These are phyloP conservation scores for Endomychus coccineus DNA, from an alignment of 2,888 invertebrate species.

Conservation along the genomic window DNA sequence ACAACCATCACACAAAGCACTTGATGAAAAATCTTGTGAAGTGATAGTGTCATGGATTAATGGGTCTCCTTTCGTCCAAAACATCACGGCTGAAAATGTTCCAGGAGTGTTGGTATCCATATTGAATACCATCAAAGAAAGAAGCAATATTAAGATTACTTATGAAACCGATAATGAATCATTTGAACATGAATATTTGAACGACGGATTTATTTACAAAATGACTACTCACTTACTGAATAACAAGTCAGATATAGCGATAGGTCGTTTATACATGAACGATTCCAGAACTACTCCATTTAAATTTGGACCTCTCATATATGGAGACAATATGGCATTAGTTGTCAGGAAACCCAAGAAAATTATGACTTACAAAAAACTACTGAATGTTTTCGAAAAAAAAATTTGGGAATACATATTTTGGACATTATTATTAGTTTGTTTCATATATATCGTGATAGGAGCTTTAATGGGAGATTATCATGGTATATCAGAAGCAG, in stretches of 20 bases:
- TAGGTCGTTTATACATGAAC: neutral
- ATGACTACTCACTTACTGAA: neutral
- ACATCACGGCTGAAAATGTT: neutral
- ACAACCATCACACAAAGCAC: no score
- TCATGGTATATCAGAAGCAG: neutral
- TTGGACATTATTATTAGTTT: neutral
- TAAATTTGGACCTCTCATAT: neutral
- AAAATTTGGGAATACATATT: neutral
- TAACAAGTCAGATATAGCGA: neutral
- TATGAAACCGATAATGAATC: neutral
- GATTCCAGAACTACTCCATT: neutral
- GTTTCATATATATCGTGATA: neutral
- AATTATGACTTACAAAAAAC: neutral
- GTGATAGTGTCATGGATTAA: neutral
- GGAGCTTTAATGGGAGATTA: no score
- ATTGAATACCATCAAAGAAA: neutral
- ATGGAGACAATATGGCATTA: neutral
- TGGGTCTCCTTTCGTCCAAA: neutral
- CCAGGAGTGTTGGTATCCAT: neutral
- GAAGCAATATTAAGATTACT: neutral
- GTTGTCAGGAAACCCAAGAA: neutral
- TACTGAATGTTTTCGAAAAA: neutral
- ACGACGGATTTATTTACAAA: neutral
- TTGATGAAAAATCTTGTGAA: slow-evolving; percentile 1
- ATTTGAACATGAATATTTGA: neutral